Base-by-base conservation (phyloP, 2,797 vertebrate species). In the Artibeus lituratus region DNA sequence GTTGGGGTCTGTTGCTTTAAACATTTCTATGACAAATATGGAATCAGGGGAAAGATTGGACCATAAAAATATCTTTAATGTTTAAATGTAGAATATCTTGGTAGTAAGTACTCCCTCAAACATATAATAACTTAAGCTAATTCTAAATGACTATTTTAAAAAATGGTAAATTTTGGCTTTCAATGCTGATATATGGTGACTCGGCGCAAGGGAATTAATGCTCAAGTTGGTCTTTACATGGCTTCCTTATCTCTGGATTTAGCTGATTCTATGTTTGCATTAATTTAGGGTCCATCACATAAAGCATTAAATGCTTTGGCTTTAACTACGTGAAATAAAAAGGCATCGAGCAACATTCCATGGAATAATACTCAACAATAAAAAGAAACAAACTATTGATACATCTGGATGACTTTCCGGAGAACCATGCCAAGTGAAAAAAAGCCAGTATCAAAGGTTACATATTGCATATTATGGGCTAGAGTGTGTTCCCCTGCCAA, bases 11-110 rank as follows among this genome's bases (percentile, higher is more conserved):
- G 42, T 93, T 94, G 96, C 94, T 97, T 98, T 73, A 94, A 94
- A 97, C 53, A 94, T 96, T 98, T 97, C 87, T 91, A 94, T 85
- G 97, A 96, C 94, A 98, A 97, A 94, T 10, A 65, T 37, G 32
- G 84, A 84, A 82, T 91, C 70, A 10, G 32, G 72, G 77, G 11
- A 78, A 72, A 74, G 1, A 94, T 93, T 80, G 94, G 7, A 55
- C 49, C 85, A 92, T 91, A 88, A 94, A 97, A 97, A 92, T 97
- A 67, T 55, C 82, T 76, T 95, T 93, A 94, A 83, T 94, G 83
- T 86, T 95, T 97, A 97, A 95, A 91, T 94, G 96, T 94, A 93
- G 93, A 97, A 90, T 49, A 35, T 95, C 77, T 84, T 78, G 37
- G 7, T 37, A 94, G 22, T 35, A 86, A 73, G 35, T 73, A n/a